Evolutionary conservation across 2,888 invertebrate genomes (phyloP).

Genomic region (Operophtera brumata): DNA sequence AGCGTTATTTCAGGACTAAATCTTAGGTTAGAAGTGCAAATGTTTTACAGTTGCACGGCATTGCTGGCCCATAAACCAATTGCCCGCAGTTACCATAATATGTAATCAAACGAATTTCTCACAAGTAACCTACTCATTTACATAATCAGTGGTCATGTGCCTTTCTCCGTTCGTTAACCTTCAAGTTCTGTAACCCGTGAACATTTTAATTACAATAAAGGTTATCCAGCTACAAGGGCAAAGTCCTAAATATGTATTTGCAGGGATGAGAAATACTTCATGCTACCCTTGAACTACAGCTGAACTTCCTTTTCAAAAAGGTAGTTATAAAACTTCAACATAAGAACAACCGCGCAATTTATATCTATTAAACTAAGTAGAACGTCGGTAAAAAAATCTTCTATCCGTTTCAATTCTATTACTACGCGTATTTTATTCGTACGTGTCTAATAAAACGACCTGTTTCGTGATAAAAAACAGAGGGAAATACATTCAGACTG

Average conservation of each 20-base stretch:
- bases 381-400: slow-evolving; percentile 40
- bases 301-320: not conserved
- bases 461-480: slow-evolving; percentile 22
- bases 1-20: too few relatives aligned
- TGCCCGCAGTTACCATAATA: slow-evolving; percentile 30
- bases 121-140: slow-evolving; percentile 49
- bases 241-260: too few relatives aligned
- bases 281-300: too few relatives aligned
- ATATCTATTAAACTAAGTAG: slow-evolving; percentile 38
- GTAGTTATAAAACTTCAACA: not conserved
- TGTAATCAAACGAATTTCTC: slow-evolving; percentile 42
- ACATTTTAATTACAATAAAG: too few relatives aligned
- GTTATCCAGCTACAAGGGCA: too few relatives aligned
- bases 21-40: too few relatives aligned
- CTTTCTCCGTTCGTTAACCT: slow-evolving; percentile 63
- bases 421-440: slow-evolving; percentile 40
- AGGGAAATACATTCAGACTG: not conserved
- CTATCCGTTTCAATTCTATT: slow-evolving; percentile 39
- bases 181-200: slow-evolving; percentile 43
- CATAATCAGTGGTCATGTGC: slow-evolving; percentile 48
- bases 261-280: not conserved
- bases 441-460: slow-evolving; percentile 55
- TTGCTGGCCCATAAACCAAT: slow-evolving; percentile 28
- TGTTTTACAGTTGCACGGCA: not conserved
- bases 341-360: slow-evolving; percentile 36